Conservation (phyloP, 2,888 invertebrate species). For the Apeira syringaria region DNA sequence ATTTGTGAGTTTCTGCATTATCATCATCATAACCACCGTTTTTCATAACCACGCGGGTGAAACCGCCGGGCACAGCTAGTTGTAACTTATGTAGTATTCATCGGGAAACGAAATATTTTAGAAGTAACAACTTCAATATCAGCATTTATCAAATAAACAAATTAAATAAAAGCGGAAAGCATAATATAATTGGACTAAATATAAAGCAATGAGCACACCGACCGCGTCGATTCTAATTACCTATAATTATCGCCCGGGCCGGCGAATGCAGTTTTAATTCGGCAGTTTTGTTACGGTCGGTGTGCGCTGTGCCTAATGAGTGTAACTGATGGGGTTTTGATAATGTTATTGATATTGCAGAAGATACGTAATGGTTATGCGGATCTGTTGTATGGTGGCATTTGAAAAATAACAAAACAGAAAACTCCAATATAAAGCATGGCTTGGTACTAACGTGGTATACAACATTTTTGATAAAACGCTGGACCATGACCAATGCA, state of each 20-base stretch:
- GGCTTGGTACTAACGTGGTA: too few species aligned
- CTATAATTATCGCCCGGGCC: conserved; percentile 65
- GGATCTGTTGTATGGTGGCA: neutral
- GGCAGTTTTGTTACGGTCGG: conserved; percentile 58
- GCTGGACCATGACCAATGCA: too few species aligned
- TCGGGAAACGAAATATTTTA: too few species aligned
- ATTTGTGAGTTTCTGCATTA: too few species aligned
- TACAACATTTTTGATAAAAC: too few species aligned
- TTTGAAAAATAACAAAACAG: too few species aligned
- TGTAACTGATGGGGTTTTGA: conserved; percentile 72
- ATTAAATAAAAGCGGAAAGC: conserved; percentile 24
- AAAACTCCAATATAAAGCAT: too few species aligned
- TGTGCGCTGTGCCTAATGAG: conserved; percentile 57
- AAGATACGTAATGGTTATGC: conserved; percentile 2
- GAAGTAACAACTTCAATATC: too few species aligned
- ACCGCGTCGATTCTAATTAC: conserved; percentile 69
- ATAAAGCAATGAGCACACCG: conserved; percentile 49
- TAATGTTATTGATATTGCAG: conserved; percentile 64
- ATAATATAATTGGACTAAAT: conserved; percentile 48
- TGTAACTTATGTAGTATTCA: too few species aligned
- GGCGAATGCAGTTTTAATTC: conserved; percentile 75
- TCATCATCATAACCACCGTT: too few species aligned
- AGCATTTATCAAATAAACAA: conserved; percentile 21
- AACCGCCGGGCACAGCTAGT: too few species aligned
- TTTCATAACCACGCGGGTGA: too few species aligned